phyloP scores from a whole-genome alignment of 2,797 vertebrate genomes.

The Pelodytes ibericus region DNA sequence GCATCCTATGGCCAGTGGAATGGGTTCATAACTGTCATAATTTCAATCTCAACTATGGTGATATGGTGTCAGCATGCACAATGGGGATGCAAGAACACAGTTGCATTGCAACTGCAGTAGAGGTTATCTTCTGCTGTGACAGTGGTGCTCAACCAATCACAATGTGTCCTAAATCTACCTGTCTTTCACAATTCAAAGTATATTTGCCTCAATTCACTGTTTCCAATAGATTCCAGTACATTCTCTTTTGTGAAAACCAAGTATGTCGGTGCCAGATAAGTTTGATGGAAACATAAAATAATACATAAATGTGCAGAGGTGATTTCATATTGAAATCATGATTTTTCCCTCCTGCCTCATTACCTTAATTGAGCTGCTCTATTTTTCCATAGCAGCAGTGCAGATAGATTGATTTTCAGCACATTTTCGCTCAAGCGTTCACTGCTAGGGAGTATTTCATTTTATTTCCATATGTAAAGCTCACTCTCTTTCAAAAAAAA shows the following conservation, averaged over 20 bases:
- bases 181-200: too few species aligned
- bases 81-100: too few species aligned
- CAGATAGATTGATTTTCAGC: background rate
- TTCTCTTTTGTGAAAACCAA: background rate
- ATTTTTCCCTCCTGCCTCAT: background rate
- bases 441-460: background rate
- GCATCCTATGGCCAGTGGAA: too few species aligned
- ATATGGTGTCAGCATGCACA: too few species aligned
- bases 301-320: background rate
- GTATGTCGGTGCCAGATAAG: background rate
- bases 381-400: background rate
- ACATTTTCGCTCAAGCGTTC: background rate
- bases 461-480: slow-evolving; percentile 4
- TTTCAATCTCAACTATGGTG: too few species aligned
- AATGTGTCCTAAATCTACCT: too few species aligned
- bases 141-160: too few species aligned
- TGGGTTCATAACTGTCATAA: too few species aligned
- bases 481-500: slow-evolving; percentile 3
- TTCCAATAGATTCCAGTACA: too few species aligned
- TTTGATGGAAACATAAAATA: background rate
- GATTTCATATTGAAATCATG: background rate
- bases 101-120: too few species aligned
- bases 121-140: too few species aligned
- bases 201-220: too few species aligned
- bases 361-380: background rate